Conservation (phyloP, 2,113 vertebrate genomes). For the Tetrao urogallus region DNA sequence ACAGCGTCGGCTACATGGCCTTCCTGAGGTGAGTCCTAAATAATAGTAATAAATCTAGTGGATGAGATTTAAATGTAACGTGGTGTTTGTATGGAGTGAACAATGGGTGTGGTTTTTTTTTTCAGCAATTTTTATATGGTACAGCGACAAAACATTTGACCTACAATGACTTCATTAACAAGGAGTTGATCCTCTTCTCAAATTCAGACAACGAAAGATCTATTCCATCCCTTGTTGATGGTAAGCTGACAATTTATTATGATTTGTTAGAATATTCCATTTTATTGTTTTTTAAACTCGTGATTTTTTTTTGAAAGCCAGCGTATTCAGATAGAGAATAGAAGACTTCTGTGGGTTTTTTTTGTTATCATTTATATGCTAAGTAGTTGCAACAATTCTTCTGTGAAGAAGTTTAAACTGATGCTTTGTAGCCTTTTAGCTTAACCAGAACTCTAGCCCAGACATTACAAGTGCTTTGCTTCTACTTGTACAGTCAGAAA, state of each 20-base stretch:
- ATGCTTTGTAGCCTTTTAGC: background rate
- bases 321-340: background rate
- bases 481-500: background rate
- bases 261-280: background rate
- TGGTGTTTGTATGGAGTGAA: constrained; percentile 33
- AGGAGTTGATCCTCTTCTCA: constrained; percentile 98
- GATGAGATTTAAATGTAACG: background rate
- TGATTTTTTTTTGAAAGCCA: background rate
- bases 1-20: constrained; percentile 93
- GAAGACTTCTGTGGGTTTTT: background rate
- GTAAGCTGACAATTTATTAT: constrained; percentile 78
- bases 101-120: constrained; percentile 56
- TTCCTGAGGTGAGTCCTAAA: constrained; percentile 88
- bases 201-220: constrained; percentile 99
- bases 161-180: constrained; percentile 99
- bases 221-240: constrained; percentile 97
- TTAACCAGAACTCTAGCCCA: background rate
- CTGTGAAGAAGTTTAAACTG: background rate
- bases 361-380: background rate
- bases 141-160: constrained; percentile 92
- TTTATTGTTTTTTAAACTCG: constrained; percentile 22
- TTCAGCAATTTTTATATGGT: constrained; percentile 97
- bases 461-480: background rate
- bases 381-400: background rate
- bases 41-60: background rate